A percentile compares a stretch with the other conserved stretches of the same genome.
Conservation (phyloP, 2,113 vertebrate species). For the Eulemur macaco region DNA sequence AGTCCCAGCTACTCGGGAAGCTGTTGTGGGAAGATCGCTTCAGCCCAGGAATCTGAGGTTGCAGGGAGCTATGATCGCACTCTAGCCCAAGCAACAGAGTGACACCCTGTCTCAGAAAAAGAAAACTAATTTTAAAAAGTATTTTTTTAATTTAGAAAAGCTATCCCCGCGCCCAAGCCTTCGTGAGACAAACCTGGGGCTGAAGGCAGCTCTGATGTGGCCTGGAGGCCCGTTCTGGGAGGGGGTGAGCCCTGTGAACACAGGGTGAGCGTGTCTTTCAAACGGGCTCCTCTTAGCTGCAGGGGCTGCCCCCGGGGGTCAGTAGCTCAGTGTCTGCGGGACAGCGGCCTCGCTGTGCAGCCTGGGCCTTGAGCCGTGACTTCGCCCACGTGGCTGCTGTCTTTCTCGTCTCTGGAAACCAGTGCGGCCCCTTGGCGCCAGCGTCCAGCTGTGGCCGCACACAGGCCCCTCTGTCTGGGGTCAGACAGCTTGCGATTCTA, state of each 20-base stretch:
- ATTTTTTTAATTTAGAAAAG: too few species aligned
- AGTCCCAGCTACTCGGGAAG: too few species aligned
- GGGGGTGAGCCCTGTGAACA: accelerated
- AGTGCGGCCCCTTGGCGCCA: neutral
- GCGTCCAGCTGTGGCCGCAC: constrained; percentile 67
- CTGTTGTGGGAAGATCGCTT: too few species aligned
- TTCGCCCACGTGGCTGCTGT: constrained; percentile 46
- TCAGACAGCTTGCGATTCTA: neutral
- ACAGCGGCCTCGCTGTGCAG: constrained; percentile 55
- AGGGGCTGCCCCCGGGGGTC: neutral
- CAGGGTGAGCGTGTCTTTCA: neutral
- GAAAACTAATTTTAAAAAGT: too few species aligned
- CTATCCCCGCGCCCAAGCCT: neutral
- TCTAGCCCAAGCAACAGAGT: too few species aligned
- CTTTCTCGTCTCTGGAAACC: accelerated
- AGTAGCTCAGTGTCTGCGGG: constrained; percentile 31
- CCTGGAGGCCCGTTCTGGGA: neutral
- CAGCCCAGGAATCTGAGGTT: too few species aligned
- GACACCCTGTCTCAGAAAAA: too few species aligned
- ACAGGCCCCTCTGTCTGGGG: constrained; percentile 68
- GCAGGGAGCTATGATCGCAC: too few species aligned
- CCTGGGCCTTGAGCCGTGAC: accelerated
- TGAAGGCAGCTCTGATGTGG: neutral
- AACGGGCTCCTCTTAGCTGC: constrained; percentile 50
- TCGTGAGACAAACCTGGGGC: neutral